These are phyloP conservation scores for Apamea monoglypha DNA, from an alignment of 2,888 invertebrate species.

Conservation along the genomic window DNA sequence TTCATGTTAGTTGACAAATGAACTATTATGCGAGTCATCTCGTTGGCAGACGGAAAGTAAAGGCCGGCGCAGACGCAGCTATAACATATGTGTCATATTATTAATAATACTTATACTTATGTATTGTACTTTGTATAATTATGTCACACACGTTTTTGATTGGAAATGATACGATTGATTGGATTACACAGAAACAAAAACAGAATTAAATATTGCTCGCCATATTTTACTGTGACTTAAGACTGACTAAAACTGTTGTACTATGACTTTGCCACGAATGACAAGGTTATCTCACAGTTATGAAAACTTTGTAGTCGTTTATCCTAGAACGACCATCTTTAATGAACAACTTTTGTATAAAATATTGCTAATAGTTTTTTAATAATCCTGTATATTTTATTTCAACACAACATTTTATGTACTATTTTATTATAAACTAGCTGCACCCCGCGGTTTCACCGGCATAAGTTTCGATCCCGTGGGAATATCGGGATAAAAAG, in stretches of 20 bases:
- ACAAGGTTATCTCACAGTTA: no score
- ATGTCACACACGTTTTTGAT: neutral
- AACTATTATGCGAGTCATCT: slow-evolving; percentile 51
- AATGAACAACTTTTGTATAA: neutral
- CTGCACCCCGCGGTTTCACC: no score
- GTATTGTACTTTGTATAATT: neutral
- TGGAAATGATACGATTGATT: neutral
- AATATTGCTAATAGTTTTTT: neutral
- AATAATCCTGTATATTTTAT: neutral
- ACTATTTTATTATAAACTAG: neutral
- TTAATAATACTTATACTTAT: neutral
- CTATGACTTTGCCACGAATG: neutral
- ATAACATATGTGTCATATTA: slow-evolving; percentile 19
- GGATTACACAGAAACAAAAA: neutral
- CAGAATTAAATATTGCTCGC: no score
- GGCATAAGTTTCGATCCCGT: no score
- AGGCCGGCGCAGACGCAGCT: slow-evolving; percentile 18
- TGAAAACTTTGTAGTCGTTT: neutral
- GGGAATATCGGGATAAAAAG: no score
- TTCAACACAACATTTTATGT: neutral
- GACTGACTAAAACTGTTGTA: neutral
- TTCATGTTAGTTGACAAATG: slow-evolving; percentile 58
- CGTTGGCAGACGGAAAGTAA: slow-evolving; percentile 31
- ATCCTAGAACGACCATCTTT: neutral
- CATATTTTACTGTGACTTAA: neutral